Evolutionary conservation across 2,797 vertebrate species (phyloP).

Genomic region (Euphonia xanthogaster): DNA sequence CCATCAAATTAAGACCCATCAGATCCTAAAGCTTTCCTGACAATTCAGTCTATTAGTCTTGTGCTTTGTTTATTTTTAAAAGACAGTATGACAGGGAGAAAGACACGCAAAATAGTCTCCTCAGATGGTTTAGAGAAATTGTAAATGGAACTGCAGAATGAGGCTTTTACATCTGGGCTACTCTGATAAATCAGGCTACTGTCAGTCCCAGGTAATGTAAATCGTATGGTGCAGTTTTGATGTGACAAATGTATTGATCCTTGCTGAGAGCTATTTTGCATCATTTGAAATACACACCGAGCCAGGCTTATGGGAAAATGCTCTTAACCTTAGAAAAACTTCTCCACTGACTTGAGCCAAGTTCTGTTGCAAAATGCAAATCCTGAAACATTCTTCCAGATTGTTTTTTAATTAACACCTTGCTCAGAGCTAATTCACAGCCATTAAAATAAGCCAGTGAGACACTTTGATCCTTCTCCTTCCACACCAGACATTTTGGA

Average conservation of each 20-base stretch:
- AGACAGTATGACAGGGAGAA: neutral
- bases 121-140: neutral
- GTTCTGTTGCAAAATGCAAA: constrained; percentile 32
- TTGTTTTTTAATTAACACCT: constrained; percentile 65
- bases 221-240: constrained; percentile 27
- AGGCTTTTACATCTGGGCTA: neutral
- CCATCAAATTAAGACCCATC: neutral
- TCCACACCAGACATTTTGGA: neutral
- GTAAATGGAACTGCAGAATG: neutral
- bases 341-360: neutral
- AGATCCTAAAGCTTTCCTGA: neutral
- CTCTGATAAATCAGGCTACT: neutral
- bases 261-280: constrained; percentile 37
- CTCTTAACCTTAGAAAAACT: constrained; percentile 6
- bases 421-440: constrained; percentile 50
- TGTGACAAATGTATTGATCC: constrained; percentile 56
- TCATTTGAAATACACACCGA: constrained; percentile 6
- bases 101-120: neutral
- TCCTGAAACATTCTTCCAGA: constrained; percentile 21
- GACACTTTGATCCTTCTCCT: constrained; percentile 28
- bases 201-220: neutral
- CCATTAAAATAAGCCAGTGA: neutral
- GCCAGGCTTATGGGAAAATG: neutral
- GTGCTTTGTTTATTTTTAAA: neutral
- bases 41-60: neutral